These are phyloP conservation scores for Agriopis leucophaearia DNA, from an alignment of 2,888 invertebrate genomes.

Conservation along the genomic window DNA sequence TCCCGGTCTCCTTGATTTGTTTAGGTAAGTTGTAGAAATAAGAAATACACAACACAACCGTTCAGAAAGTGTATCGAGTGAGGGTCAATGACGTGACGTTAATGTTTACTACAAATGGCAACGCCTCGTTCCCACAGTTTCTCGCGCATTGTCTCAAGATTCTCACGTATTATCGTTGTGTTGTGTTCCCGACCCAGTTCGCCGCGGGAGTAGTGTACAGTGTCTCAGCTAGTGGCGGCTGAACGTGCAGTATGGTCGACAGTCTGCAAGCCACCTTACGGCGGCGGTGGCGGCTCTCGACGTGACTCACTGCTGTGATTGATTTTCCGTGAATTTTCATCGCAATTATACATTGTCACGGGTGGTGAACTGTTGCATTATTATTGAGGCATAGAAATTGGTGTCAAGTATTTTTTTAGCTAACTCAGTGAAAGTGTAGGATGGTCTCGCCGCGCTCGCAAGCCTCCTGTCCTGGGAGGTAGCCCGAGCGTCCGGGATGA, in stretches of 20 bases:
- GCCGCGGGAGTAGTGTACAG: constrained; percentile 29
- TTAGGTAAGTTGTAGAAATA: constrained; percentile 62
- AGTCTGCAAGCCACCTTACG: constrained; percentile 45
- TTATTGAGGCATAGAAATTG: constrained; percentile 34
- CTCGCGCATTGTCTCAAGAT: constrained; percentile 78
- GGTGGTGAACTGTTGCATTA: constrained; percentile 38
- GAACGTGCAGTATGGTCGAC: constrained; percentile 59
- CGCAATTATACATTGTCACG: constrained; percentile 45
- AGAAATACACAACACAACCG: constrained; percentile 43
- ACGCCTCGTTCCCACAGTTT: constrained; percentile 86
- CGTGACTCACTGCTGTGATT: constrained; percentile 65
- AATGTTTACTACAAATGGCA: constrained; percentile 85
- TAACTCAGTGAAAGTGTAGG: constrained; percentile 51
- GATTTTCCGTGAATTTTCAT: constrained; percentile 61
- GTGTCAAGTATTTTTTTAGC: constrained; percentile 27
- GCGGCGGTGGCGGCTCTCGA: constrained; percentile 43
- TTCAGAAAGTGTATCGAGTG: constrained; percentile 54
- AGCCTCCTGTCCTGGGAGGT: constrained; percentile 64
- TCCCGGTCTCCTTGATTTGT: constrained; percentile 44
- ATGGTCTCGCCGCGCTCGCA: constrained; percentile 57
- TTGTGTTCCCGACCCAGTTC: constrained; percentile 66
- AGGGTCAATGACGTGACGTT: constrained; percentile 81
- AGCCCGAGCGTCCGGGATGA: constrained; percentile 65
- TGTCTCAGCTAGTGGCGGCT: constrained; percentile 33
- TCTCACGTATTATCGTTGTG: constrained; percentile 76